Percentiles rank a stretch among this genome's conserved stretches.
Evolutionary conservation across 2,888 invertebrate genomes (phyloP).

Genomic region (Dioctria linearis): DNA sequence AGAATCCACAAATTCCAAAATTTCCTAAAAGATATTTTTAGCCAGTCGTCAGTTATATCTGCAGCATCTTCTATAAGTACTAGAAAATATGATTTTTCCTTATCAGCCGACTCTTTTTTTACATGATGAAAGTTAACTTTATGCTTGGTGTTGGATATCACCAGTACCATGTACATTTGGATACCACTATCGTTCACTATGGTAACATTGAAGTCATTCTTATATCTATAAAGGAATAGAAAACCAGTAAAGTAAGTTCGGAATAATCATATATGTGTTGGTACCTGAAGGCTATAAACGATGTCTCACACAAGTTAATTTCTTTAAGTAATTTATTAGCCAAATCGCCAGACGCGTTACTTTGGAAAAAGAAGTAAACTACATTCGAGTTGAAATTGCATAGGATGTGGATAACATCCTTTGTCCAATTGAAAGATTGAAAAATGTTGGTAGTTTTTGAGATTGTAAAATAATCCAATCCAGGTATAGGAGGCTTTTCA

Average conservation of each 20-base stretch:
- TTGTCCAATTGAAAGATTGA: background rate
- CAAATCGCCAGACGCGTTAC: slow-evolving; percentile 62
- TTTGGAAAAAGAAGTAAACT: slow-evolving; percentile 67
- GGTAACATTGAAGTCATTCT: slow-evolving; percentile 55
- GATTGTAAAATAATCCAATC: too few relatives aligned
- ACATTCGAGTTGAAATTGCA: slow-evolving; percentile 64
- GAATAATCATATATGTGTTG: background rate
- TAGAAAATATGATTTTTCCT: slow-evolving; percentile 66
- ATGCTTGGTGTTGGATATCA: slow-evolving; percentile 65
- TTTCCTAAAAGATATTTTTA: slow-evolving; percentile 72
- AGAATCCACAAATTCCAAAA: slow-evolving; percentile 74
- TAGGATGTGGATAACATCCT: slow-evolving; percentile 60
- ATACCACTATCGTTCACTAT: slow-evolving; percentile 66
- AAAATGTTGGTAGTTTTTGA: too few relatives aligned
- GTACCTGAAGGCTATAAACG: slow-evolving; percentile 66
- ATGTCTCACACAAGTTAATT: slow-evolving; percentile 65
- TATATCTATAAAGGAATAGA: background rate
- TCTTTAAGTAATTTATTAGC: slow-evolving; percentile 63
- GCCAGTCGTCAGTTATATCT: slow-evolving; percentile 61
- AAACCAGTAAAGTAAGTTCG: background rate
- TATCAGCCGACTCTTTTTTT: slow-evolving; percentile 66
- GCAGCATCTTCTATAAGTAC: slow-evolving; percentile 64
- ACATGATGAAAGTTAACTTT: slow-evolving; percentile 64
- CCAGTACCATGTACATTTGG: slow-evolving; percentile 66
- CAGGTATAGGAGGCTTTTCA: too few relatives aligned